These are phyloP conservation scores for Melanocharis versteri DNA, from an alignment of 2,113 vertebrate species.

Conservation along the genomic window DNA sequence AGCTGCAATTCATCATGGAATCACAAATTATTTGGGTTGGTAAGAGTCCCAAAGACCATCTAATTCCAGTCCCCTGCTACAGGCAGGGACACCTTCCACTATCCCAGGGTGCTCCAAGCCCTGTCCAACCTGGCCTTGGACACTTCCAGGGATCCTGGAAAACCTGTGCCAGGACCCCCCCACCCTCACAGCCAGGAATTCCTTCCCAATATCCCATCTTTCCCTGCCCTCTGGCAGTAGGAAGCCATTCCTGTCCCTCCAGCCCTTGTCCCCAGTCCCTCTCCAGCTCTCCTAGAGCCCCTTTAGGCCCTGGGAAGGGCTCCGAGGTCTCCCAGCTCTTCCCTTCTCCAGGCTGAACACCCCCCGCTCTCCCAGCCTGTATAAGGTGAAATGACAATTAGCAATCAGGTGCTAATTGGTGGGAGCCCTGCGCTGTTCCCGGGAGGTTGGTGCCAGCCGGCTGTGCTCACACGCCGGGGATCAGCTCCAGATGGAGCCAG, in stretches of 20 bases:
- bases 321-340: accelerated
- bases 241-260: neutral
- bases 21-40: neutral
- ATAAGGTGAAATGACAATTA: neutral
- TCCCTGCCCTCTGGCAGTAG: accelerated
- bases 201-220: accelerated
- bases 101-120: neutral
- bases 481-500: slow-evolving; percentile 54
- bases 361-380: neutral
- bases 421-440: neutral
- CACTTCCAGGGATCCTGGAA: neutral
- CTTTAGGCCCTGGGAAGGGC: accelerated
- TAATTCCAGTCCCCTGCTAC: neutral
- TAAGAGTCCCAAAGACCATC: neutral
- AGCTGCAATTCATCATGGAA: neutral
- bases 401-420: accelerated
- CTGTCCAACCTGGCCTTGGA: neutral
- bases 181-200: neutral
- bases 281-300: neutral
- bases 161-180: neutral
- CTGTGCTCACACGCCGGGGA: neutral
- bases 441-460: accelerated
- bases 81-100: neutral
- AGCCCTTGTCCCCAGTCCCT: neutral
- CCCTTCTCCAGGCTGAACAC: neutral